Evolutionary conservation across 1,140 invertebrate genomes (phyloP).

Genomic region (Brachionus koreanus): DNA sequence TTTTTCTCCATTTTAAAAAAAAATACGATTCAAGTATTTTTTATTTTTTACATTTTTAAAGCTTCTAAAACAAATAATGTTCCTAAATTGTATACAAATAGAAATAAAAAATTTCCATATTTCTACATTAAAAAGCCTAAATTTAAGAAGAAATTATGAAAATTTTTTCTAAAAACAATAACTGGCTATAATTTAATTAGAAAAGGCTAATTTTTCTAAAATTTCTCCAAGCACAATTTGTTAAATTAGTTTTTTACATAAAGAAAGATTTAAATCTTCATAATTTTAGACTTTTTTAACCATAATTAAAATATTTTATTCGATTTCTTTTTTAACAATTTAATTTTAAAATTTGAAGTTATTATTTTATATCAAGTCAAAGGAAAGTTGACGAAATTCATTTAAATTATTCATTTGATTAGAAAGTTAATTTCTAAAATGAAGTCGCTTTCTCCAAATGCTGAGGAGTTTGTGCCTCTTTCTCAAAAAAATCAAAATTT

Average conservation of each 20-base stretch:
- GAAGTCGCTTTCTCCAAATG: constrained; percentile 33
- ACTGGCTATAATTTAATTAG: neutral
- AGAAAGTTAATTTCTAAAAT: constrained; percentile 1
- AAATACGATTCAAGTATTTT: no score
- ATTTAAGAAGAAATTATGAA: no score
- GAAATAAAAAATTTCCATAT: no score
- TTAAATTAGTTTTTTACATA: neutral
- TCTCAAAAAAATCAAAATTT: neutral
- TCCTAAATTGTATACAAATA: no score
- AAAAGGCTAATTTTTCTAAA: neutral
- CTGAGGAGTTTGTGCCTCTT: constrained; percentile 24
- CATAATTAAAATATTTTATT: neutral
- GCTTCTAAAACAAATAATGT: no score
- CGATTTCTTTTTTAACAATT: neutral
- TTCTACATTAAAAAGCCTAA: no score
- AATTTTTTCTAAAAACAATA: no score
- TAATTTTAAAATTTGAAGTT: neutral
- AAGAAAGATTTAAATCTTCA: neutral
- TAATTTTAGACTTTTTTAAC: neutral
- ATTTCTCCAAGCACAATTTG: neutral
- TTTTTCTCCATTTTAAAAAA: no score
- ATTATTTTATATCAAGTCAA: neutral
- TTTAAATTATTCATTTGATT: neutral
- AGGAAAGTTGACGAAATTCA: neutral
- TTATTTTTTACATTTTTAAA: no score